These are phyloP conservation scores for Brachystomella parvula DNA, from an alignment of 1,140 invertebrate genomes.

Conservation along the genomic window DNA sequence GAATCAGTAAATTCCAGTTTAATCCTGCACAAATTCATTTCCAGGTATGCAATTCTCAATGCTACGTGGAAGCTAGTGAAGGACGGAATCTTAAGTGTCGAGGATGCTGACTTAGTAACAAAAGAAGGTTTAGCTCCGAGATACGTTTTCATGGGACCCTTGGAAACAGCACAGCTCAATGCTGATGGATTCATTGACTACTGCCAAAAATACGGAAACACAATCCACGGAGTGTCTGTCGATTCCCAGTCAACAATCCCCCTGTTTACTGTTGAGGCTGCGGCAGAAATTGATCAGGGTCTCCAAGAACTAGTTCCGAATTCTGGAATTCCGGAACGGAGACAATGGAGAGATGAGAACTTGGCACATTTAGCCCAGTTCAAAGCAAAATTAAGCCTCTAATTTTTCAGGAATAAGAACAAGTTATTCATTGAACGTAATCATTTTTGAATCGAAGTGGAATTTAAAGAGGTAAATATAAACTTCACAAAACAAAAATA, in stretches of 20 bases:
- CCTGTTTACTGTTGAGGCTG: conserved; percentile 57
- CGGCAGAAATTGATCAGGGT: conserved; percentile 49
- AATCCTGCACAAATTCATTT: conserved; percentile 10
- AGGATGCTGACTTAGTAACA: conserved; percentile 88
- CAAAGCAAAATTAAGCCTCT: conserved; percentile 47
- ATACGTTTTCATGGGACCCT: conserved; percentile 87
- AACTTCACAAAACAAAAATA: no score
- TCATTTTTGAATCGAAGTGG: neutral
- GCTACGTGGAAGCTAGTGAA: conserved; percentile 82
- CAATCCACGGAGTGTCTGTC: conserved; percentile 62
- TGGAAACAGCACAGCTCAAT: conserved; percentile 91
- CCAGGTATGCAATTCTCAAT: conserved; percentile 82
- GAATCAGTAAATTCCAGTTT: no score
- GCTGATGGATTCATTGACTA: conserved; percentile 73
- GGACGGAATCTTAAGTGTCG: conserved; percentile 72
- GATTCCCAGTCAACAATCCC: conserved; percentile 66
- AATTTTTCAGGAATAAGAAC: neutral
- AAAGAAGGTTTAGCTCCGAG: conserved; percentile 87
- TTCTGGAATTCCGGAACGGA: conserved; percentile 61
- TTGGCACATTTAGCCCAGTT: conserved; percentile 71
- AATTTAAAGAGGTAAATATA: no score
- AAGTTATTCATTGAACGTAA: neutral
- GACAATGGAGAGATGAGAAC: conserved; percentile 74
- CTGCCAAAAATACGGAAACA: conserved; percentile 65
- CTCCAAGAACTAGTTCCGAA: conserved; percentile 65